Evolutionary conservation across 2,797 vertebrate genomes (phyloP).

Genomic region (Vipera ursinii): DNA sequence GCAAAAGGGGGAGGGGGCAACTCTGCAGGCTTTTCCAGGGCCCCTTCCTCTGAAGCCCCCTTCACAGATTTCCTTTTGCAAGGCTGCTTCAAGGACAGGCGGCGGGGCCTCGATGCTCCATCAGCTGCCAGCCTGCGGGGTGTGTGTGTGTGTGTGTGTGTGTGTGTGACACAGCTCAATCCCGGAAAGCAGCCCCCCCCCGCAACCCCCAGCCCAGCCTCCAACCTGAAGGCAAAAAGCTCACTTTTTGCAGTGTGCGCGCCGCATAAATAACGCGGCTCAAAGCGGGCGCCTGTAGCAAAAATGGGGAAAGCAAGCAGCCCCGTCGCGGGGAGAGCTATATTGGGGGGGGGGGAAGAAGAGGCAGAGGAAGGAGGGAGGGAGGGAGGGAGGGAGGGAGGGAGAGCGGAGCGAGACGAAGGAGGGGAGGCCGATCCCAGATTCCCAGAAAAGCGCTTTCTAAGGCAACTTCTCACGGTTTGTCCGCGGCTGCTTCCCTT

Average conservation of each 20-base stretch:
- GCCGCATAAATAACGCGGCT: background rate
- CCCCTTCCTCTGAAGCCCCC: background rate
- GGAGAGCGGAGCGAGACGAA: background rate
- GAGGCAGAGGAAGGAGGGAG: background rate
- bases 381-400: background rate
- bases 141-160: too few species aligned
- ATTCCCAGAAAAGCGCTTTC: background rate
- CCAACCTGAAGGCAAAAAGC: background rate
- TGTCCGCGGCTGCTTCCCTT: constrained; percentile 1
- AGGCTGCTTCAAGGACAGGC: background rate
- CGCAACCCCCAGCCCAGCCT: background rate
- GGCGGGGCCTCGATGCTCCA: background rate
- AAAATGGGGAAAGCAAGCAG: too few species aligned
- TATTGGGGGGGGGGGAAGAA: background rate
- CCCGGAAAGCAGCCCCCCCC: background rate
- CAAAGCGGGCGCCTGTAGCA: background rate
- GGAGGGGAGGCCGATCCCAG: background rate
- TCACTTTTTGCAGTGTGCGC: background rate
- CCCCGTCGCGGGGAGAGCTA: too few species aligned
- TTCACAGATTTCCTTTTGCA: background rate
- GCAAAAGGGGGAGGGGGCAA: background rate
- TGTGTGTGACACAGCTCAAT: background rate
- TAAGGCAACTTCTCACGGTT: constrained; percentile 17
- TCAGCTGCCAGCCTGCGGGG: background rate
- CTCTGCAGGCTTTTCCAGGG: background rate